These are phyloP conservation scores for Nomada lathburiana DNA, from an alignment of 2,888 invertebrate genomes.

Conservation along the genomic window DNA sequence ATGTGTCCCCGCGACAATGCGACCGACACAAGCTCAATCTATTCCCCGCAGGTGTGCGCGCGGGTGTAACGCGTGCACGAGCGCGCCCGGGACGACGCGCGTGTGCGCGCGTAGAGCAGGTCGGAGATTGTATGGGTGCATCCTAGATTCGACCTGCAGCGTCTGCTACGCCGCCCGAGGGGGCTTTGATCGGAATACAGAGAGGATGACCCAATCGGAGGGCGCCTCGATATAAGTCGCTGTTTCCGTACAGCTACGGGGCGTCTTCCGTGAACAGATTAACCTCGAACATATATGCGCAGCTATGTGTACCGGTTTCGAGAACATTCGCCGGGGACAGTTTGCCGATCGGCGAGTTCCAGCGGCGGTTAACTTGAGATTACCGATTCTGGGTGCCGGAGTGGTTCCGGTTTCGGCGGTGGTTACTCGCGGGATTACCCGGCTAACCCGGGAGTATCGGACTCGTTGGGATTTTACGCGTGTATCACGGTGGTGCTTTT, in stretches of 20 bases:
- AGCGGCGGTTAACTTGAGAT: slow-evolving; percentile 41
- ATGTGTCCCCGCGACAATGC: slow-evolving; percentile 79
- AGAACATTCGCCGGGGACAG: slow-evolving; percentile 12
- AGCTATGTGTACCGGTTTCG: neutral
- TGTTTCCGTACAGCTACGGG: slow-evolving; percentile 1
- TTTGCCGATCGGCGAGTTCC: slow-evolving; percentile 33
- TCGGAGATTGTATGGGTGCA: slow-evolving; percentile 33
- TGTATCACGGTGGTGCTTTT: too few relatives aligned
- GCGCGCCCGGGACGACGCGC: too few relatives aligned
- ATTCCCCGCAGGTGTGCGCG: slow-evolving; percentile 66
- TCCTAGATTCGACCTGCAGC: slow-evolving; percentile 65
- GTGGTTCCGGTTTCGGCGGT: neutral
- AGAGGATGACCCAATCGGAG: slow-evolving; percentile 64
- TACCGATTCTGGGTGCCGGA: neutral
- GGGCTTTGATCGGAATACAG: slow-evolving; percentile 78
- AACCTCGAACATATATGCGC: neutral
- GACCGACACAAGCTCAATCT: slow-evolving; percentile 70
- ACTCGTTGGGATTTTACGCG: neutral
- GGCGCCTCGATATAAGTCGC: slow-evolving; percentile 53
- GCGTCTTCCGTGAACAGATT: slow-evolving; percentile 28
- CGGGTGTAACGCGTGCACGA: neutral
- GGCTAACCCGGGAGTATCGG: too few relatives aligned
- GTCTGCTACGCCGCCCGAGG: slow-evolving; percentile 71
- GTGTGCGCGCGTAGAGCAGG: neutral
- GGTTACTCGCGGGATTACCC: too few relatives aligned